phyloP scores from a whole-genome alignment of 2,888 invertebrate species.

The Clistopyga incitator region DNA sequence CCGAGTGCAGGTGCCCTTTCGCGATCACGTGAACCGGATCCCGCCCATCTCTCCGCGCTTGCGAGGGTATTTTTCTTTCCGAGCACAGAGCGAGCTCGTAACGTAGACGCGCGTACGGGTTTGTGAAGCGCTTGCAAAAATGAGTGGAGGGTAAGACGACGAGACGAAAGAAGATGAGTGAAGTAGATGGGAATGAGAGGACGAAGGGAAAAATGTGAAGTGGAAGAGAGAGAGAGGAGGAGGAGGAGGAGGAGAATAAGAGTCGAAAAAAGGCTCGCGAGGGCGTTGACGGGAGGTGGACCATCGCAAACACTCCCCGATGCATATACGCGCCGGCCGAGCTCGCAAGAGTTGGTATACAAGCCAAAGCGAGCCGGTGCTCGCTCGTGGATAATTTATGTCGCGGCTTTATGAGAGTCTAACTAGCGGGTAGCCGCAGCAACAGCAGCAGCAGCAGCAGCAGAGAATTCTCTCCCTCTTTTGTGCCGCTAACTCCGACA shows the following conservation, averaged over 20 bases:
- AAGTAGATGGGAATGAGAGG: constrained; percentile 39
- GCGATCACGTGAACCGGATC: constrained; percentile 65
- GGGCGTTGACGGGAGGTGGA: constrained; percentile 85
- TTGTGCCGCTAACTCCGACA: constrained; percentile 40
- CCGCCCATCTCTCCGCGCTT: constrained; percentile 59
- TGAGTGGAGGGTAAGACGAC: constrained; percentile 32
- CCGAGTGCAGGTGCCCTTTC: constrained; percentile 72
- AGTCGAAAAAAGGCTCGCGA: constrained; percentile 74
- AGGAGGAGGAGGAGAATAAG: too few relatives aligned
- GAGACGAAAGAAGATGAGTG: constrained; percentile 43
- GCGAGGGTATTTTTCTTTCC: constrained; percentile 18
- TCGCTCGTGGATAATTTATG: constrained; percentile 80
- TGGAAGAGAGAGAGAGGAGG: constrained; percentile 58
- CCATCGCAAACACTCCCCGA: constrained; percentile 83
- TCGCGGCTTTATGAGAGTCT: constrained; percentile 82
- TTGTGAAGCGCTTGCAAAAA: constrained; percentile 64
- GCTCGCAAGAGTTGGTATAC: constrained; percentile 60
- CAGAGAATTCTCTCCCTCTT: constrained; percentile 51
- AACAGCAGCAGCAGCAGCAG: too few relatives aligned
- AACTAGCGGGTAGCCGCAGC: constrained; percentile 82
- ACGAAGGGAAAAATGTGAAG: constrained; percentile 9
- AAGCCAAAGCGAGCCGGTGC: constrained; percentile 59
- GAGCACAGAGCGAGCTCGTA: constrained; percentile 30
- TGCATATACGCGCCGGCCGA: constrained; percentile 72
- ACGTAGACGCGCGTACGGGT: neutral